phyloP scores from a whole-genome alignment of 2,113 vertebrate genomes.

The Lanius collurio region DNA sequence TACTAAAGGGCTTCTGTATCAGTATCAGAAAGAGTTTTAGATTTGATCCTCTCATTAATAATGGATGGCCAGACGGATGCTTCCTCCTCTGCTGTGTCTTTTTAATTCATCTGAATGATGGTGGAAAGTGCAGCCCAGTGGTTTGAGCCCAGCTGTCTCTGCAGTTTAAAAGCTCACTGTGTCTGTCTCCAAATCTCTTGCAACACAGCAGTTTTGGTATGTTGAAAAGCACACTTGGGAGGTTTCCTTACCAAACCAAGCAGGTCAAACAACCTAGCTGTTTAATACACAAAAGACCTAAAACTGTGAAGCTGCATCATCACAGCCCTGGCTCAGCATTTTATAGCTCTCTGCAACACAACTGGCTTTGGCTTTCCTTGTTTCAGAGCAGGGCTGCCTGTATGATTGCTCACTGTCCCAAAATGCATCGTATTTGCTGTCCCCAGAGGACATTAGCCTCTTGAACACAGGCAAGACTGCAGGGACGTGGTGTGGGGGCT shows the following conservation, averaged over 20 bases:
- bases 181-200: neutral
- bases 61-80: neutral
- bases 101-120: neutral
- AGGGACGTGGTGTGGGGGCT: neutral
- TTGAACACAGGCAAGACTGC: neutral
- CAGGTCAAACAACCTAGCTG: neutral
- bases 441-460: neutral
- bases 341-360: neutral
- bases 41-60: conserved; percentile 46
- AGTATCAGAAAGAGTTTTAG: conserved; percentile 28
- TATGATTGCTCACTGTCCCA: neutral
- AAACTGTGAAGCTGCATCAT: neutral
- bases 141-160: neutral
- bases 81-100: neutral
- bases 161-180: neutral
- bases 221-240: neutral
- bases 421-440: neutral
- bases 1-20: neutral
- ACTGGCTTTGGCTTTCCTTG: neutral
- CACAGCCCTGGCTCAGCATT: accelerated
- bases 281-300: neutral
- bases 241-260: neutral
- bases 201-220: neutral
- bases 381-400: neutral
- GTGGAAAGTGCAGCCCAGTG: neutral